Evolutionary conservation across 1,140 invertebrate genomes (phyloP).

Genomic region (Megalonaias nervosa): DNA sequence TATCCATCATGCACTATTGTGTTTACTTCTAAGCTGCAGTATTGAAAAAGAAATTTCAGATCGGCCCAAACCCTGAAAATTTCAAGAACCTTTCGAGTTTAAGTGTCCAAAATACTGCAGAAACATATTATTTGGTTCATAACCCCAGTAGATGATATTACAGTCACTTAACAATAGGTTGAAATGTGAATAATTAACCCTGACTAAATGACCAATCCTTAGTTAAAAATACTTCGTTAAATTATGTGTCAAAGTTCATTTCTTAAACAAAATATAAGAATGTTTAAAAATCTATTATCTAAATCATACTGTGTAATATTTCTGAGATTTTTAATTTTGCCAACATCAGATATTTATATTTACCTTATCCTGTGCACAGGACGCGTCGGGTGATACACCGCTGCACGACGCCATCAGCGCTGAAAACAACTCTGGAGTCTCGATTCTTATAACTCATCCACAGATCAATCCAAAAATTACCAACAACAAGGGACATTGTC

Average conservation of each 20-base stretch:
- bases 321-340: not conserved
- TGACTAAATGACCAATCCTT: not conserved
- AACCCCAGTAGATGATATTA: too few species aligned
- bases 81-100: too few species aligned
- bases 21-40: too few species aligned
- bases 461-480: slow-evolving; percentile 37
- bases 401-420: slow-evolving; percentile 54
- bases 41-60: too few species aligned
- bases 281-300: not conserved
- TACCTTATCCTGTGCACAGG: slow-evolving; percentile 32
- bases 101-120: too few species aligned
- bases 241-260: not conserved
- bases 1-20: too few species aligned
- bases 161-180: too few species aligned
- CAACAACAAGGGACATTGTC: slow-evolving; percentile 48
- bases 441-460: slow-evolving; percentile 35
- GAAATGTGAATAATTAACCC: too few species aligned
- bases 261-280: not conserved
- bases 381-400: slow-evolving; percentile 53
- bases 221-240: not conserved
- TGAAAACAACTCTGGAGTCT: slow-evolving; percentile 33
- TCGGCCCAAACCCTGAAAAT: too few species aligned
- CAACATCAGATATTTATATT: not conserved
- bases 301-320: not conserved
- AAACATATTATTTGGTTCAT: too few species aligned